Percentiles rank a stretch among this genome's conserved stretches.
phyloP scores from a whole-genome alignment of 2,113 vertebrate species.

The Micromys minutus region DNA sequence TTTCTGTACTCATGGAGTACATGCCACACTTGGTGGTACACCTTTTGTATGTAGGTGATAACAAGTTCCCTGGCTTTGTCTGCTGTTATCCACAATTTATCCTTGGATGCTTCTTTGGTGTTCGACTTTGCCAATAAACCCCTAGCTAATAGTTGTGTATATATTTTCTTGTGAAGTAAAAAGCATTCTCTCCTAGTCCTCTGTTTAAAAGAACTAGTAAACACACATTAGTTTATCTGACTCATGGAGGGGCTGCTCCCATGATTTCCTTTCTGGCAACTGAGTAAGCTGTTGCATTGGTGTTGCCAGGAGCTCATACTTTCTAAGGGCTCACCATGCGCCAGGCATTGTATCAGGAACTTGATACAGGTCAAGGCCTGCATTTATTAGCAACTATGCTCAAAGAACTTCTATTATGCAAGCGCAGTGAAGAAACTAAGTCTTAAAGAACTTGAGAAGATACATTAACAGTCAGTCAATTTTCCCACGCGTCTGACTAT shows the following conservation, averaged over 20 bases:
- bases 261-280: neutral
- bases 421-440: neutral
- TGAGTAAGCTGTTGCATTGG: neutral
- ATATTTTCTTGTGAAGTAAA: constrained; percentile 6
- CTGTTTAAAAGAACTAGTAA: constrained; percentile 1
- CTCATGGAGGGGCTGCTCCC: neutral
- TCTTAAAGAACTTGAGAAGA: neutral
- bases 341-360: neutral
- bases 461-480: neutral
- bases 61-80: neutral
- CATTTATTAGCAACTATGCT: neutral
- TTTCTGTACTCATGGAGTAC: neutral
- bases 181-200: neutral
- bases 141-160: neutral
- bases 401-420: neutral
- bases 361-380: neutral
- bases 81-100: neutral
- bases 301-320: too few species aligned
- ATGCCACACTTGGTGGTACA: neutral
- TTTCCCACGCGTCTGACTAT: neutral
- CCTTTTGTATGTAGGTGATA: neutral
- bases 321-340: neutral
- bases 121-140: neutral
- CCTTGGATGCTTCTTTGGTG: neutral
- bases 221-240: neutral